These are phyloP conservation scores for Carduelis carduelis DNA, from an alignment of 2,797 vertebrate species.

Conservation along the genomic window DNA sequence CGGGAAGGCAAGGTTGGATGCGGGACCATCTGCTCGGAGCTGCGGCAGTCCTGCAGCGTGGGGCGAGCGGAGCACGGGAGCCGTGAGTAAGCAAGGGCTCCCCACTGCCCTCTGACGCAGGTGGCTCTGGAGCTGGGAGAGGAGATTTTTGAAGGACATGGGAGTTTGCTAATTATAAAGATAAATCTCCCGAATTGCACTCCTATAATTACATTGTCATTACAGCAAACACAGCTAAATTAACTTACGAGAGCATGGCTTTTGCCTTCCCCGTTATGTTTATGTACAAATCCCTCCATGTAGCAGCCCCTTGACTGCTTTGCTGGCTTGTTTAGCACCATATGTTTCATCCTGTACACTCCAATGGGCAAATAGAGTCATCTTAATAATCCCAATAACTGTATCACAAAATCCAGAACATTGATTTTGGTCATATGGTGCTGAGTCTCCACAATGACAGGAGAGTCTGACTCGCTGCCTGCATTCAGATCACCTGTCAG, in stretches of 20 bases:
- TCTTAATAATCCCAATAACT: slow-evolving; percentile 14
- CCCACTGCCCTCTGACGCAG: slow-evolving; percentile 41
- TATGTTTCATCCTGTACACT: slow-evolving; percentile 20
- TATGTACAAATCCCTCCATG: slow-evolving; percentile 21
- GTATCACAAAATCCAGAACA: neutral
- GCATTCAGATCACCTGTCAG: neutral
- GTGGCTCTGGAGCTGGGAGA: slow-evolving; percentile 39
- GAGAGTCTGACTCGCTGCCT: neutral
- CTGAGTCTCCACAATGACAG: neutral
- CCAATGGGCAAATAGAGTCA: slow-evolving; percentile 4
- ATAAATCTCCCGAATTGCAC: slow-evolving; percentile 54
- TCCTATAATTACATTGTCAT: slow-evolving; percentile 32
- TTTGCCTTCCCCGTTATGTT: slow-evolving; percentile 21
- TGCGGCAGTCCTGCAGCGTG: neutral
- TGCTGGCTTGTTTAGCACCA: slow-evolving; percentile 28
- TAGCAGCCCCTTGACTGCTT: slow-evolving; percentile 11
- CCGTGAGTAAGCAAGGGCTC: neutral
- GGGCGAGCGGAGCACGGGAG: neutral
- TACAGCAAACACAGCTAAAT: neutral
- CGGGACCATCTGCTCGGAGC: slow-evolving; percentile 53
- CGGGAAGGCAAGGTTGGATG: neutral
- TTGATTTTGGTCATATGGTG: slow-evolving; percentile 22
- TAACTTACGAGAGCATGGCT: neutral
- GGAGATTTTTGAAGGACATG: slow-evolving; percentile 51
- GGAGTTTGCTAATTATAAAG: slow-evolving; percentile 57